Evolutionary conservation across 2,888 invertebrate species (phyloP).

Genomic region (Eristalis intricaria): DNA sequence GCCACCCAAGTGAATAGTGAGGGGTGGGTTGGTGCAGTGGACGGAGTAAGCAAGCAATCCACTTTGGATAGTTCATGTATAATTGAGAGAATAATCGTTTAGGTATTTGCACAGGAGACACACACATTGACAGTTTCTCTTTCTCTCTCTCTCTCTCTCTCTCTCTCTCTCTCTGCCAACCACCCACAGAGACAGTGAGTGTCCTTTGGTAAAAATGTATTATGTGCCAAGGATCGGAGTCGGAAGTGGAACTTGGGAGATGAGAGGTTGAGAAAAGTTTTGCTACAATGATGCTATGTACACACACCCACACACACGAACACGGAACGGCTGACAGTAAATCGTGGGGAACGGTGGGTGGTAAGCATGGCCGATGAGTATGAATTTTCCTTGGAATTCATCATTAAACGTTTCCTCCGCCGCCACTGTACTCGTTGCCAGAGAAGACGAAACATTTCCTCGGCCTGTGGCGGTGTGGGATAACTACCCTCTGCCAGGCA

Average conservation of each 20-base stretch:
- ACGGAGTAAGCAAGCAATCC: conserved; percentile 12
- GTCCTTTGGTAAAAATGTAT: conserved; percentile 63
- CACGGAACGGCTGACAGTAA: conserved; percentile 5
- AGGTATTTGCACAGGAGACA: conserved; percentile 58
- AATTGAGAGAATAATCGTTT: conserved; percentile 68
- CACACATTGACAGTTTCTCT: background rate
- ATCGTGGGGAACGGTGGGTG: background rate
- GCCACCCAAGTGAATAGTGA: background rate
- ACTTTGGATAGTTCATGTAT: conserved; percentile 59
- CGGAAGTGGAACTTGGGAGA: conserved; percentile 15
- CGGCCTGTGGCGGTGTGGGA: conserved; percentile 1
- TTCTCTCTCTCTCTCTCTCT: background rate
- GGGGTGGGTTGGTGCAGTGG: background rate
- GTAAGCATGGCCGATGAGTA: background rate
- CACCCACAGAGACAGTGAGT: conserved; percentile 8
- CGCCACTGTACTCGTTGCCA: conserved; percentile 29
- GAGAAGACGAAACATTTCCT: conserved; percentile 51
- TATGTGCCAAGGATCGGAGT: conserved; percentile 64
- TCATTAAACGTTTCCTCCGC: conserved; percentile 67
- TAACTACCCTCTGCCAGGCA: background rate
- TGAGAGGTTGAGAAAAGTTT: conserved; percentile 49
- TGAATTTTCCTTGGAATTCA: conserved; percentile 63
- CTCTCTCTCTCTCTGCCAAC: background rate
- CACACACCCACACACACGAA: conserved; percentile 2
- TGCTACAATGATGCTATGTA: conserved; percentile 59